Percentiles rank a stretch among this genome's conserved stretches.
Conservation (phyloP, 2,797 vertebrate genomes). For the Valencia hispanica region DNA sequence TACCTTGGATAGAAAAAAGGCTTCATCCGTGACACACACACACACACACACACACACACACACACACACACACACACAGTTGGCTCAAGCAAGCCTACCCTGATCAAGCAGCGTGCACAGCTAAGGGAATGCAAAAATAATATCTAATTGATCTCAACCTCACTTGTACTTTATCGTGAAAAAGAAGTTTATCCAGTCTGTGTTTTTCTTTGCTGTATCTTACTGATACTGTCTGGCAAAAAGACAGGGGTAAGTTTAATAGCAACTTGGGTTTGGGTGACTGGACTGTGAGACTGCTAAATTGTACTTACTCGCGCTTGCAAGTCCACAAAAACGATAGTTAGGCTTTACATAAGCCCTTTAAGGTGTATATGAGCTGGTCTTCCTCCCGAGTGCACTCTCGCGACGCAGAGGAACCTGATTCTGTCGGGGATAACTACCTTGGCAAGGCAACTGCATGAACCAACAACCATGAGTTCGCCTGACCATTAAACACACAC, state of each 20-base stretch:
- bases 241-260: neutral
- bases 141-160: neutral
- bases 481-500: neutral
- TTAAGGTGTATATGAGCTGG: neutral
- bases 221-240: neutral
- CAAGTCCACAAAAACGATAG: neutral
- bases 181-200: neutral
- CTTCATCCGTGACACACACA: neutral
- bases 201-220: neutral
- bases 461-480: neutral
- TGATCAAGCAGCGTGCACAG: neutral
- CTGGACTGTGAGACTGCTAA: neutral
- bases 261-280: neutral
- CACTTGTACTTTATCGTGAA: neutral
- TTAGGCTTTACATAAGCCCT: constrained; percentile 3
- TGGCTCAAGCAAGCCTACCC: neutral
- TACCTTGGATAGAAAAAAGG: neutral
- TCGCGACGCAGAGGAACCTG: neutral
- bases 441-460: neutral
- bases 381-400: neutral
- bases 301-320: neutral
- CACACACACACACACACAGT: neutral
- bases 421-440: neutral
- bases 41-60: neutral
- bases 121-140: neutral